phyloP scores from a whole-genome alignment of 1,140 invertebrate genomes.

The Bicyclus anynana region DNA sequence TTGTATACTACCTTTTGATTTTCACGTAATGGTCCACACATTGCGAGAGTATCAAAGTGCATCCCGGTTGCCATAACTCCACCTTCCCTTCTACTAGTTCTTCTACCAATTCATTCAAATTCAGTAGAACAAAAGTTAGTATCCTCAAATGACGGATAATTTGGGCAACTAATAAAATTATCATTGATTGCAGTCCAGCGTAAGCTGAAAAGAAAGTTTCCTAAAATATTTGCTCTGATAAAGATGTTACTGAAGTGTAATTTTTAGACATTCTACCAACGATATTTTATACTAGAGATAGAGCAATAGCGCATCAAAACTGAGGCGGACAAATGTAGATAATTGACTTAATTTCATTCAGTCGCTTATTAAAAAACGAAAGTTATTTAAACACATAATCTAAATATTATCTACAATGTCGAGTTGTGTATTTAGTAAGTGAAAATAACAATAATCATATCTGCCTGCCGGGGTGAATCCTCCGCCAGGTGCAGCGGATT shows the following conservation, averaged over 20 bases:
- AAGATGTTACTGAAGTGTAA: background rate
- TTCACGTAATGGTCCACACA: conserved; percentile 55
- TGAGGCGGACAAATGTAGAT: too few relatives aligned
- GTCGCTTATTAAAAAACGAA: too few relatives aligned
- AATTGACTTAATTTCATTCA: too few relatives aligned
- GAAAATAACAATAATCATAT: too few relatives aligned
- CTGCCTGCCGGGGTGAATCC: too few relatives aligned
- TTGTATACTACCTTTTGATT: conserved; percentile 42
- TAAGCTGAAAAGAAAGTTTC: conserved; percentile 35
- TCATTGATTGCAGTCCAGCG: conserved; percentile 53
- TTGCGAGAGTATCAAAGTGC: conserved; percentile 45
- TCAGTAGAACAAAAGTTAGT: conserved; percentile 44
- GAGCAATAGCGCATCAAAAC: too few relatives aligned
- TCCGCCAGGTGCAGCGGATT: too few relatives aligned
- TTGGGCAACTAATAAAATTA: conserved; percentile 54
- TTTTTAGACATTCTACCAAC: too few relatives aligned
- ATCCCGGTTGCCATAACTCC: conserved; percentile 37
- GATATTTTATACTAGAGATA: too few relatives aligned
- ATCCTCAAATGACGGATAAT: conserved; percentile 53
- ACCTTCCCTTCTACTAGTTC: conserved; percentile 32
- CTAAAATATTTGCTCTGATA: background rate
- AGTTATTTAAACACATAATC: too few relatives aligned
- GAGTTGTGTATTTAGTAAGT: too few relatives aligned
- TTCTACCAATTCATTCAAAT: conserved; percentile 45
- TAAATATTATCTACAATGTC: too few relatives aligned